phyloP scores from a whole-genome alignment of 2,888 invertebrate species.

The Ernsta delagoae region DNA sequence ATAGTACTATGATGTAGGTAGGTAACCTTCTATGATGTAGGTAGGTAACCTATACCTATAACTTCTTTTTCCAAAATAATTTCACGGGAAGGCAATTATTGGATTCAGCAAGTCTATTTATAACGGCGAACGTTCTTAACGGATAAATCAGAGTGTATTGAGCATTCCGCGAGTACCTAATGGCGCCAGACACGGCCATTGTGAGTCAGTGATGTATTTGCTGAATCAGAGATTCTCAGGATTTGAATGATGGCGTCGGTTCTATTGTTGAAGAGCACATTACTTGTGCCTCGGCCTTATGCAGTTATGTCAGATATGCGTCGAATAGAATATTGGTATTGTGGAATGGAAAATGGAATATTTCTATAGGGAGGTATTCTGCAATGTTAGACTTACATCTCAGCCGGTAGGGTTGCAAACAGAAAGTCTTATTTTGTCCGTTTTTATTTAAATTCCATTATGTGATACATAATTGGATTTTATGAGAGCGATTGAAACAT shows the following conservation, averaged over 20 bases:
- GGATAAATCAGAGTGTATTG: conserved; percentile 25
- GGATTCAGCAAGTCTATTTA: conserved; percentile 2
- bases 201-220: conserved; percentile 28
- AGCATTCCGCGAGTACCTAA: conserved; percentile 10
- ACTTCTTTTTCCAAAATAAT: neutral
- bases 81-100: conserved; percentile 1
- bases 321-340: neutral
- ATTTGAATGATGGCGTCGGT: conserved; percentile 28
- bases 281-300: neutral
- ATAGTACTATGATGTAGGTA: too few relatives aligned
- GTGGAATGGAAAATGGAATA: neutral
- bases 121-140: neutral
- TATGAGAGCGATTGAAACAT: too few relatives aligned
- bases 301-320: conserved; percentile 1
- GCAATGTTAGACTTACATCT: neutral
- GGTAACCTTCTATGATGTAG: too few relatives aligned
- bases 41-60: neutral
- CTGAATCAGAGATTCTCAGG: conserved; percentile 31
- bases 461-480: too few relatives aligned
- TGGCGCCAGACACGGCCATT: conserved; percentile 14
- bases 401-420: neutral
- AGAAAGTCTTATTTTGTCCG: too few relatives aligned
- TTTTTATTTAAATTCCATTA: too few relatives aligned
- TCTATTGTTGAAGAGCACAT: conserved; percentile 3
- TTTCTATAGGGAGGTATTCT: neutral